Evolutionary conservation across 2,888 invertebrate genomes (phyloP).

Genomic region (Apodemia mormo): DNA sequence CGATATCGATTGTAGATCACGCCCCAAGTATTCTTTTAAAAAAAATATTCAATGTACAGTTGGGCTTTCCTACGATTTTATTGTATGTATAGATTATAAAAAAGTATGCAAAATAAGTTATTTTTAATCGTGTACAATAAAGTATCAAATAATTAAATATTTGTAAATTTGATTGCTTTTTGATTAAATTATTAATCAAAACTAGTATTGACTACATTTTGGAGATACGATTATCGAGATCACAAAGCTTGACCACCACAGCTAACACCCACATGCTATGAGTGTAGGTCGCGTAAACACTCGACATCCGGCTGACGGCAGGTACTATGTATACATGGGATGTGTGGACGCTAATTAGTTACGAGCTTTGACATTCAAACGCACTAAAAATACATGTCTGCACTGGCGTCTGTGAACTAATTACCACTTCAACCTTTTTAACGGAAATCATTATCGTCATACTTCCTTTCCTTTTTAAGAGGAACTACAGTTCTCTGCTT

Average conservation of each 20-base stretch:
- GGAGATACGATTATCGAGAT: slow-evolving; percentile 8
- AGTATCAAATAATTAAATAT: no score
- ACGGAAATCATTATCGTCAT: background rate
- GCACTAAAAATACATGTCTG: slow-evolving; percentile 10
- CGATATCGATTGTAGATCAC: no score
- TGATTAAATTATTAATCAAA: no score
- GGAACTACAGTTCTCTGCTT: background rate
- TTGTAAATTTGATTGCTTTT: no score
- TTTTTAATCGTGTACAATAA: no score
- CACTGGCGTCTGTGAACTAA: slow-evolving; percentile 14
- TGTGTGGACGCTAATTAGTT: slow-evolving; percentile 21
- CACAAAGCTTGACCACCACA: background rate
- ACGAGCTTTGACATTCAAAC: slow-evolving; percentile 22
- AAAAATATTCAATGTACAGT: no score
- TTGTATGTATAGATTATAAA: no score
- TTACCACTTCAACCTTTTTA: slow-evolving; percentile 12
- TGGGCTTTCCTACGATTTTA: no score
- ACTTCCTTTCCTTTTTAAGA: background rate
- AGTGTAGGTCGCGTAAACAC: slow-evolving; percentile 67
- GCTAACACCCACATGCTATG: slow-evolving; percentile 58
- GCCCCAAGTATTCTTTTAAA: no score
- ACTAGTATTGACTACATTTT: slow-evolving; percentile 1
- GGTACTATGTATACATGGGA: slow-evolving; percentile 20
- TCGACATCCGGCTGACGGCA: slow-evolving; percentile 65
- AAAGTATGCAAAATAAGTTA: no score